phyloP scores from a whole-genome alignment of 2,888 invertebrate genomes.

The Oligia latruncula region DNA sequence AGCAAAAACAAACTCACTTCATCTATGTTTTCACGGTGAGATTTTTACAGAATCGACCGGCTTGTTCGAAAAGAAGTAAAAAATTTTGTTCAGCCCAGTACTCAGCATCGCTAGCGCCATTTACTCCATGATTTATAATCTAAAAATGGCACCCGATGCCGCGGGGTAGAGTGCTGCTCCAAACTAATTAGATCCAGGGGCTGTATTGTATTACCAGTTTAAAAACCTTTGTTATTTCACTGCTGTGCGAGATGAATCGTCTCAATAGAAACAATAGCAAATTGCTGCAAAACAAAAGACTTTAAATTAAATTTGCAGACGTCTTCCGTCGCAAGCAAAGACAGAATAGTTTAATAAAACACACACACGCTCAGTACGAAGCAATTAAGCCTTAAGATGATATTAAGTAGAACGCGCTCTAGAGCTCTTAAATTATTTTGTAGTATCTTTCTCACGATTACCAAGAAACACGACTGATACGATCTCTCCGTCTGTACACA shows the following conservation, averaged over 20 bases:
- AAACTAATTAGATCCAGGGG: slow-evolving; percentile 58
- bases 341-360: slow-evolving; percentile 68
- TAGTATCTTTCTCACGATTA: slow-evolving; percentile 41
- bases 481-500: slow-evolving; percentile 6
- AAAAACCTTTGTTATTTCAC: slow-evolving; percentile 62
- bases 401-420: slow-evolving; percentile 60
- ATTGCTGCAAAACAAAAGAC: slow-evolving; percentile 66
- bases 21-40: no score
- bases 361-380: slow-evolving; percentile 48
- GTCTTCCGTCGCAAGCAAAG: slow-evolving; percentile 58
- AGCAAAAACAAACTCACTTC: no score
- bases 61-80: background rate
- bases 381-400: slow-evolving; percentile 61
- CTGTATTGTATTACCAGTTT: slow-evolving; percentile 66
- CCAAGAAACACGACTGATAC: slow-evolving; percentile 33
- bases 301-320: slow-evolving; percentile 64
- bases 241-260: slow-evolving; percentile 50
- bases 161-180: slow-evolving; percentile 42
- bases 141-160: slow-evolving; percentile 41
- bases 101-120: background rate
- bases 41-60: no score
- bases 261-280: slow-evolving; percentile 66
- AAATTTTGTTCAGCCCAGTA: background rate
- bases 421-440: slow-evolving; percentile 60
- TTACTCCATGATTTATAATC: slow-evolving; percentile 17